A percentile compares a stretch with the other conserved stretches of the same genome.
Evolutionary conservation across 1,140 invertebrate genomes (phyloP).

Genomic region (Hirudo medicinalis): DNA sequence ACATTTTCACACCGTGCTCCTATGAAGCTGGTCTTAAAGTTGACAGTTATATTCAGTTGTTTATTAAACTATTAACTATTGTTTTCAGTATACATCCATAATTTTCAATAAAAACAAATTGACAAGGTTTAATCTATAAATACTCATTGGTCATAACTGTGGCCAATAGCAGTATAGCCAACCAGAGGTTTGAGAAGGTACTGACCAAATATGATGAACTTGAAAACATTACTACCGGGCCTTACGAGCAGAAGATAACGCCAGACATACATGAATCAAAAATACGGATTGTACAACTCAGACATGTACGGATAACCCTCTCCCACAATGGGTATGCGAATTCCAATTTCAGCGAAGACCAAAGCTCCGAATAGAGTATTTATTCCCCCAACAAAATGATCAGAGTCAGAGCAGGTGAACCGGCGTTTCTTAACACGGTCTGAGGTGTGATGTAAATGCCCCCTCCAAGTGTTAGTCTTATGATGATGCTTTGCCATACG

Average conservation of each 20-base stretch:
- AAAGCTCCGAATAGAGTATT: constrained; percentile 51
- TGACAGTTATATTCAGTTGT: too few species aligned
- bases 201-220: constrained; percentile 37
- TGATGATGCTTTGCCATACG: constrained; percentile 23
- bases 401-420: constrained; percentile 62
- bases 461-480: constrained; percentile 41
- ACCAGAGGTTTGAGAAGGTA: constrained; percentile 37
- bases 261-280: constrained; percentile 24
- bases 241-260: constrained; percentile 49
- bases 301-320: constrained; percentile 25
- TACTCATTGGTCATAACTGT: too few species aligned
- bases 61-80: too few species aligned
- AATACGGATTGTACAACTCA: constrained; percentile 17
- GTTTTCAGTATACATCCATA: too few species aligned
- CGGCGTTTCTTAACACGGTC: constrained; percentile 60
- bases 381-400: constrained; percentile 66
- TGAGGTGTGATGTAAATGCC: constrained; percentile 88
- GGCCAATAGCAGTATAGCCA: too few species aligned
- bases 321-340: constrained; percentile 20
- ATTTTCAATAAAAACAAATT: too few species aligned
- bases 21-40: too few species aligned
- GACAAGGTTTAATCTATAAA: too few species aligned
- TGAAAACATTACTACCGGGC: constrained; percentile 49
- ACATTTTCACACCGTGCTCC: too few species aligned
- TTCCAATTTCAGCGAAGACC: constrained; percentile 25